Conservation (phyloP, 2,888 invertebrate genomes). For the Parnassius orleans region DNA sequence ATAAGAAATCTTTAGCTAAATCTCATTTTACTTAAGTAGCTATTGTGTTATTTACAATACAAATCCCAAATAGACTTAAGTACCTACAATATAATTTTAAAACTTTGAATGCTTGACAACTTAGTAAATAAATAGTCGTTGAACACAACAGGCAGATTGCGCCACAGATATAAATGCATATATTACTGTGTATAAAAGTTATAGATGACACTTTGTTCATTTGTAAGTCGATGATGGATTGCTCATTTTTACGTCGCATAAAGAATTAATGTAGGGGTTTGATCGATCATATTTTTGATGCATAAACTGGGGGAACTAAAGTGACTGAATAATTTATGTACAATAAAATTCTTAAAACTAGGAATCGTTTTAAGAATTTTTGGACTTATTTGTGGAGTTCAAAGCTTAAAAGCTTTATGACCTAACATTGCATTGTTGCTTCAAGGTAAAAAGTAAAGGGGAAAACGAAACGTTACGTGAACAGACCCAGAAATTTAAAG, state of each 20-base stretch:
- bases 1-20: too few relatives aligned
- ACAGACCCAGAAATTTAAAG: too few relatives aligned
- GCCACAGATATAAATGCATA: slow-evolving; percentile 7
- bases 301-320: slow-evolving; percentile 4
- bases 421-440: too few relatives aligned
- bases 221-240: slow-evolving; percentile 19
- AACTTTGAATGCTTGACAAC: slow-evolving; percentile 2
- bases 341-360: too few relatives aligned
- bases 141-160: slow-evolving; percentile 6
- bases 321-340: slow-evolving; percentile 6
- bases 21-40: too few relatives aligned
- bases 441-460: too few relatives aligned
- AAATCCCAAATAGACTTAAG: too few relatives aligned
- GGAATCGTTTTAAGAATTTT: too few relatives aligned
- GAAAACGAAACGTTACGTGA: too few relatives aligned
- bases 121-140: slow-evolving; percentile 11
- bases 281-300: slow-evolving; percentile 14
- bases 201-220: slow-evolving; percentile 21
- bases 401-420: too few relatives aligned
- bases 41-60: too few relatives aligned
- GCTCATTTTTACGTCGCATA: slow-evolving; percentile 17
- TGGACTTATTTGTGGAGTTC: too few relatives aligned
- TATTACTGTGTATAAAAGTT: not conserved
- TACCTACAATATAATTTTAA: not conserved
- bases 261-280: slow-evolving; percentile 2